phyloP scores from a whole-genome alignment of 1,140 invertebrate species.

The Drosophila saltans region DNA sequence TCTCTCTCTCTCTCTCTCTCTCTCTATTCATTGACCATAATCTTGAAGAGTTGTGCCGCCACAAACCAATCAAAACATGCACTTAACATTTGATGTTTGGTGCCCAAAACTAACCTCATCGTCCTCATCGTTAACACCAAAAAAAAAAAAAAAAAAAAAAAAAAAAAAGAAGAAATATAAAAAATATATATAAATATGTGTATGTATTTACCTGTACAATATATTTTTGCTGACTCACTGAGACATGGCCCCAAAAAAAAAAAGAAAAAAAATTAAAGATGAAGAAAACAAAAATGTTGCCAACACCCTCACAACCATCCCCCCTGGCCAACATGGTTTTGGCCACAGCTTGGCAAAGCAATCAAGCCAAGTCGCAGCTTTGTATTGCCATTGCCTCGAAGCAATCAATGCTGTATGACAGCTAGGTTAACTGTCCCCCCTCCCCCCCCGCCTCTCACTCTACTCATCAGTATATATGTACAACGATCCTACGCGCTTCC shows the following conservation, averaged over 20 bases:
- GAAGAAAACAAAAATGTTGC: neutral
- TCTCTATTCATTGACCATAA: slow-evolving; percentile 56
- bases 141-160: slow-evolving; percentile 16
- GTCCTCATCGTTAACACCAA: slow-evolving; percentile 57
- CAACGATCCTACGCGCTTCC: slow-evolving; percentile 75
- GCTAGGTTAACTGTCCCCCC: slow-evolving; percentile 72
- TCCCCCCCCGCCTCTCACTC: neutral
- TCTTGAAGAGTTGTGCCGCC: slow-evolving; percentile 59
- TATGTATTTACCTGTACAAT: neutral
- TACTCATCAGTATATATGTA: neutral
- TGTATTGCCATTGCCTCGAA: slow-evolving; percentile 59
- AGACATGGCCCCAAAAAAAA: slow-evolving; percentile 44
- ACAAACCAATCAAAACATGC: slow-evolving; percentile 78
- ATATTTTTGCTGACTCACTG: slow-evolving; percentile 62
- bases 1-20: slow-evolving; percentile 15
- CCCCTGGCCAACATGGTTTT: no score
- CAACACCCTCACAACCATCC: slow-evolving; percentile 32
- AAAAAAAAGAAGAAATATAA: no score
- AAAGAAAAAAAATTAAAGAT: neutral
- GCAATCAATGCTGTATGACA: slow-evolving; percentile 81
- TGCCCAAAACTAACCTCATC: slow-evolving; percentile 27
- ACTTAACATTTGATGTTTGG: slow-evolving; percentile 69
- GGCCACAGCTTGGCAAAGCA: slow-evolving; percentile 33
- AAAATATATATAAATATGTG: neutral
- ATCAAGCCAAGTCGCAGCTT: slow-evolving; percentile 61